A percentile compares a stretch with the other conserved stretches of the same genome.
Conservation (phyloP, 2,797 vertebrate species). For the Nannoperca obscura region DNA sequence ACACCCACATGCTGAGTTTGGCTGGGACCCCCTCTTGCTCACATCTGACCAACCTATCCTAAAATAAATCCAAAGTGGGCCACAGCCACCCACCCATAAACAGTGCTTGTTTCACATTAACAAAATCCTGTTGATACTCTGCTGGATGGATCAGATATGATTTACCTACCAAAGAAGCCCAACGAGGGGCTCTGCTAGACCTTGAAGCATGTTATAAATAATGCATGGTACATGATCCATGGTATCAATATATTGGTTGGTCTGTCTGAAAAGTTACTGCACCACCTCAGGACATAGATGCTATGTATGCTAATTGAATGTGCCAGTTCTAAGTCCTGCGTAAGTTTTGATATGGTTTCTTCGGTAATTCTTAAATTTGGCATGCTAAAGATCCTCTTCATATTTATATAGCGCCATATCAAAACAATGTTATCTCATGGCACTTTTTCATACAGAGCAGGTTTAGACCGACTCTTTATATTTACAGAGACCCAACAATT, state of each 20-base stretch:
- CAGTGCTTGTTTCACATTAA: neutral
- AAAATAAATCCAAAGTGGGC: neutral
- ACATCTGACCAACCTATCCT: neutral
- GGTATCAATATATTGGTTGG: neutral
- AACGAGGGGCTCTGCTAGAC: neutral
- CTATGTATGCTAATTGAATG: neutral
- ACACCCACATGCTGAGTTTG: neutral
- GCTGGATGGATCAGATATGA: neutral
- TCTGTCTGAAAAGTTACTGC: neutral
- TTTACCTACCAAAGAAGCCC: neutral
- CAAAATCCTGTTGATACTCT: neutral
- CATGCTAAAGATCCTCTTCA: no score
- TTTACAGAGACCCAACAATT: no score
- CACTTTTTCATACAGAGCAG: no score
- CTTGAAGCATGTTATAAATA: neutral
- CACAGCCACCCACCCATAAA: neutral
- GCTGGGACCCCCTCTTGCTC: neutral
- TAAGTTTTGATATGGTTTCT: no score
- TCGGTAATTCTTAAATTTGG: no score
- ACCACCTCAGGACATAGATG: neutral
- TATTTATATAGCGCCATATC: no score
- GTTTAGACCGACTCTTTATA: no score
- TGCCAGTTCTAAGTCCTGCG: no score
- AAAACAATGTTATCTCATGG: no score
- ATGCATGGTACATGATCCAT: neutral